Conservation (phyloP, 1,140 invertebrate genomes). For the Dendrolimus kikuchii region DNA sequence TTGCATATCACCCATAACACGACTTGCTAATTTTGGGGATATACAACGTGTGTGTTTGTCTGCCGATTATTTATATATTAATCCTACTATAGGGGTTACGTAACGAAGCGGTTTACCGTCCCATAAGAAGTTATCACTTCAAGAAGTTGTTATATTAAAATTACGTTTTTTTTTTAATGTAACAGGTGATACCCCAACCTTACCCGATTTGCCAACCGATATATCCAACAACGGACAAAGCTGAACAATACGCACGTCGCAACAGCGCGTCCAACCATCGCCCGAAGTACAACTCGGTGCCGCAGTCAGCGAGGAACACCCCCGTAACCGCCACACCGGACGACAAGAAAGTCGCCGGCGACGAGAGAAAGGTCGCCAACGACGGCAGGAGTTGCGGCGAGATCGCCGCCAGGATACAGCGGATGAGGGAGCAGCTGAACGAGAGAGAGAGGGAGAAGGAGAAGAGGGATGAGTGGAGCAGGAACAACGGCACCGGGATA, state of each 20-base stretch:
- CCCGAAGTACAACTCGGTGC: conserved; percentile 19
- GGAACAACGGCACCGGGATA: conserved; percentile 39
- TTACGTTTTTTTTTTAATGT: conserved; percentile 1
- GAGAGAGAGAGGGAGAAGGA: conserved; percentile 21
- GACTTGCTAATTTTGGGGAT: too few relatives aligned
- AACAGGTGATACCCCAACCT: conserved; percentile 38
- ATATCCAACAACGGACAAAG: conserved; percentile 30
- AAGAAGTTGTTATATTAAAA: too few relatives aligned
- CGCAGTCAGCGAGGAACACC: conserved; percentile 25
- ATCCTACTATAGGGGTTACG: too few relatives aligned
- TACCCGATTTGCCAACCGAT: conserved; percentile 41
- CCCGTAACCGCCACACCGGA: conserved; percentile 15
- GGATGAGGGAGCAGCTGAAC: conserved; percentile 42
- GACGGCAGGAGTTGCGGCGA: conserved; percentile 17
- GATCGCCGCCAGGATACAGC: conserved; percentile 41
- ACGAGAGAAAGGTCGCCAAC: conserved; percentile 9
- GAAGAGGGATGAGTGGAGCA: conserved; percentile 23
- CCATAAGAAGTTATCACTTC: too few relatives aligned
- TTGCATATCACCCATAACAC: too few relatives aligned
- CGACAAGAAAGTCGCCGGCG: conserved; percentile 19
- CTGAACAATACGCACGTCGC: too few relatives aligned
- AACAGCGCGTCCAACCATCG: conserved; percentile 10
- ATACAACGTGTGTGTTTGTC: too few relatives aligned
- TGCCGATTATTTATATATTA: too few relatives aligned
- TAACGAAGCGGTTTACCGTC: too few relatives aligned